Base-by-base conservation (phyloP, 2,797 vertebrate species). In the Pangasius krempfi region DNA sequence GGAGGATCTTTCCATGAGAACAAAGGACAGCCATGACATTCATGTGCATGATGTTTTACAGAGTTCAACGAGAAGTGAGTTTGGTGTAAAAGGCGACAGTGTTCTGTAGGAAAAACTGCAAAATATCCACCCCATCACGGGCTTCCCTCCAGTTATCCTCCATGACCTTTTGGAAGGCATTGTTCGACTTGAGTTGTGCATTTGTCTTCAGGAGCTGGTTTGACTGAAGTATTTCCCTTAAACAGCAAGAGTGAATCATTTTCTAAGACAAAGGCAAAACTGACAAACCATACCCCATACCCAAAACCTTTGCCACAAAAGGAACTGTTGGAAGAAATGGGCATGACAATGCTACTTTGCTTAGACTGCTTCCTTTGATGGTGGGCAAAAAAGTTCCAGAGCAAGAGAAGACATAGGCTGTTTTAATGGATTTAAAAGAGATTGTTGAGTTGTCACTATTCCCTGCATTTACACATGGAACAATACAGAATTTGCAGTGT, bases 401-500 rank as follows among this genome's bases (percentile, higher is more conserved):
- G 40, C 0, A 0, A 44, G 40, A 44, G 0, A 25, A 3, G 56
- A 37, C 86, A 54, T 87, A 72, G 89, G 54, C 18, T 10, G 70
- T 89, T 1, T 72, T 87, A 12, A 89, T 89, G 88, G 88, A 89
- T 58, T 83, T 89, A 30, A 89, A 86, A 75, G 84, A 54, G 5
- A 20, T 89, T 20, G 88, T 86, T 27, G 54, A 86, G 76, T 66
- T 89, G 14, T 75, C 8, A 54, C 54, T 75, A 54, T 86, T 22
- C 2, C 25, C 33, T 5, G 27, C 37, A 86, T 84, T 88, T 60
- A 84, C 81, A 75, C 33, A 88, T 20, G 81, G 66, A 78, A 60
- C 72, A 10, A 25, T 88, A 16, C 64, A 82, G 27, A 87, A 89
- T 75, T 66, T 83, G n/a, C 84, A 86, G 12, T 64, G 60, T 25